Base-by-base conservation (phyloP, 2,888 invertebrate species). In the Patella caerulea region DNA sequence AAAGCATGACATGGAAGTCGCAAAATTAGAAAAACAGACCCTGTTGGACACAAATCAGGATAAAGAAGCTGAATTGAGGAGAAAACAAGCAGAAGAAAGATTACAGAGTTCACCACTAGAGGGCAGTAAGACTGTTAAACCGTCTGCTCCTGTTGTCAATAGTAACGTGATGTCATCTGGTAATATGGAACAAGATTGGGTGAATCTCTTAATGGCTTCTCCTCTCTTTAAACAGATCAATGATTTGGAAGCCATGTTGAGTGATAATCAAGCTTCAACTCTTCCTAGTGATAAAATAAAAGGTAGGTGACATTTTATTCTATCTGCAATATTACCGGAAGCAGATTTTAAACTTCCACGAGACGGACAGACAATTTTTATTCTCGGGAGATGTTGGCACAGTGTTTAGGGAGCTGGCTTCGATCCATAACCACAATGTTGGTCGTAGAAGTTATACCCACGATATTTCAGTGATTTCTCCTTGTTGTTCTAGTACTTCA, bases 161-260 rank as follows among this genome's bases (percentile, higher is more conserved):
- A 74, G 71, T 54, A 45, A 45, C 45, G 7, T 15, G 71, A 75
- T 75, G 11, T 80, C 85, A 2, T 82, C 86, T 53, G 88, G 88
- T 54, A 87, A 86, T 75, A 74, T 80, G 74, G 90, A 90, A 79
- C 89, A 90, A 79, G 89, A 90, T 80, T 90, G 89, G 90, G 85
- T 90, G 34, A 89, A 89, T 78, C 82, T 90, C 83, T 81, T 90
- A 80, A 90, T 90, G 90, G 86, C 87, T 14, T 90, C 90, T 11
- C 90, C 90, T 12, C 83, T 90, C 54, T 90, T 90, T 83, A 88
- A 89, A 78, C 90, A 90, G 86, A 89, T 90, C 79, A 89, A 86
- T 75, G 90, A 90, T 72, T 82, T 90, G n/a, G 87, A 90, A 54
- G 80, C 86, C 24, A 85, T 90, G 85, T 77, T 90, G 45, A 87